These are phyloP conservation scores for Geopemphigus sp. DNA, from an alignment of 1,140 invertebrate species.

Conservation along the genomic window DNA sequence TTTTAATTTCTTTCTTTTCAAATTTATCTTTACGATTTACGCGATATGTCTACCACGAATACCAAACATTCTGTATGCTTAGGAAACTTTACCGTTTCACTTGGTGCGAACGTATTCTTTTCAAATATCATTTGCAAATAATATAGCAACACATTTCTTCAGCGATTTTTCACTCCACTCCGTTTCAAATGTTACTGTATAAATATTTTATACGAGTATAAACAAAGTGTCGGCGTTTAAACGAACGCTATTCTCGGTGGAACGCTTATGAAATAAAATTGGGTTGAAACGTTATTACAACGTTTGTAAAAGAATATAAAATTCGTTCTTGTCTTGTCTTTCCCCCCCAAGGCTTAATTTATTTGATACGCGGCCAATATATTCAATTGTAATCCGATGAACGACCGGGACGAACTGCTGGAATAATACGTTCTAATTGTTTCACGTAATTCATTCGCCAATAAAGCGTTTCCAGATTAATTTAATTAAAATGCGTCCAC, in stretches of 20 bases:
- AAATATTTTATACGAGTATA: no score
- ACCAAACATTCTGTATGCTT: no score
- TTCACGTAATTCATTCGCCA: neutral
- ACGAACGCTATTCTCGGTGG: neutral
- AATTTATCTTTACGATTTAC: no score
- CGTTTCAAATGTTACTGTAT: no score
- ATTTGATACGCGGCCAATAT: neutral
- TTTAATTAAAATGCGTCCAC: constrained; percentile 14
- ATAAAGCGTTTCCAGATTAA: neutral
- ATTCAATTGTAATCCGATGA: neutral
- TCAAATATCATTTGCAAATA: no score
- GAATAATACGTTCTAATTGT: neutral
- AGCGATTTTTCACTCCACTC: no score
- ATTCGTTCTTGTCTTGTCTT: no score
- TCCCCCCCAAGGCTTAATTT: neutral
- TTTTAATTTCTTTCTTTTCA: no score
- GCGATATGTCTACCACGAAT: no score
- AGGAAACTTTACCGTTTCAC: no score
- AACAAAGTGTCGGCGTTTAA: neutral
- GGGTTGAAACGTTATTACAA: neutral
- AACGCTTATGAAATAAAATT: neutral
- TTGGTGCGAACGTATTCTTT: no score
- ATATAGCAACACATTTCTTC: no score
- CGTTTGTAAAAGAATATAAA: neutral
- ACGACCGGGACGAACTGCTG: neutral